Evolutionary conservation across 1,140 invertebrate genomes (phyloP).

Genomic region (Bombus sibiricus): DNA sequence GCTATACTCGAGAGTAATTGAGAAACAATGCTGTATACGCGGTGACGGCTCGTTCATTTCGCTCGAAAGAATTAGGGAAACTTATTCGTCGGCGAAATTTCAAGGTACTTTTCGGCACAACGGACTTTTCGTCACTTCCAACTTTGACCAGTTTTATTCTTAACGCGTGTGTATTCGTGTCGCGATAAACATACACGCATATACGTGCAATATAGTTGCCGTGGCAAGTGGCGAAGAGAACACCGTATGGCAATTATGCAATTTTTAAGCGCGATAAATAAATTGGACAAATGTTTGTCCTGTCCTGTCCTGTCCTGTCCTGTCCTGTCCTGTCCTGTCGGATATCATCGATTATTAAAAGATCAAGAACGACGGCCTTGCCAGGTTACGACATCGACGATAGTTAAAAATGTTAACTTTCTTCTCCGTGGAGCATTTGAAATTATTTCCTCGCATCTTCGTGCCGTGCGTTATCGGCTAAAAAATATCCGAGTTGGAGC

Average conservation of each 20-base stretch:
- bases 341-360: background rate
- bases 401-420: background rate
- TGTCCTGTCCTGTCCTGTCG: no score
- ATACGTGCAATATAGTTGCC: no score
- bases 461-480: background rate
- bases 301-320: no score
- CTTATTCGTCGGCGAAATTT: conserved; percentile 41
- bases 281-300: background rate
- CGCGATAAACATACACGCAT: no score
- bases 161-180: background rate
- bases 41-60: conserved; percentile 25
- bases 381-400: background rate
- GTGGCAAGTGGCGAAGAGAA: no score
- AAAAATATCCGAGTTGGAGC: background rate
- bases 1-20: background rate
- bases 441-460: background rate
- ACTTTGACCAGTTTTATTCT: conserved; percentile 9
- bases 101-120: conserved; percentile 61
- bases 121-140: conserved; percentile 35
- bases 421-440: background rate
- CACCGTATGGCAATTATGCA: no score
- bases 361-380: background rate
- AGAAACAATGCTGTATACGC: background rate
- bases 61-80: conserved; percentile 49
- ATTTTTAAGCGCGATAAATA: no score